phyloP scores from a whole-genome alignment of 2,113 vertebrate genomes.

The Elachura formosa region DNA sequence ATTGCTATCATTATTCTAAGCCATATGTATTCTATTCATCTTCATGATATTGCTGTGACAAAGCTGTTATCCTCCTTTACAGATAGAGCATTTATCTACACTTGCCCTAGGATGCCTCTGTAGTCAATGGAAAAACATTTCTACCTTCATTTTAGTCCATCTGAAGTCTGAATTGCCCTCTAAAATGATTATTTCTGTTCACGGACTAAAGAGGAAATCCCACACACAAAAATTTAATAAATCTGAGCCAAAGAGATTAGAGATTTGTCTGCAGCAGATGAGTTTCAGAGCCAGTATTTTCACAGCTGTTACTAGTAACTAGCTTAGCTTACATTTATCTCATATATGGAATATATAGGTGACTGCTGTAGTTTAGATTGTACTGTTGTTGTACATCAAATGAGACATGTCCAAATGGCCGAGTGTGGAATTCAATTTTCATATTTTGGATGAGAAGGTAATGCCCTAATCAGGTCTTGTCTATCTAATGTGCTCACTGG shows the following conservation, averaged over 20 bases:
- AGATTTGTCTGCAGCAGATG: constrained; percentile 58
- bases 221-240: constrained; percentile 47
- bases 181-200: constrained; percentile 48
- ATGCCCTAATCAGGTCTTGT: background rate
- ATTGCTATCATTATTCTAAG: constrained; percentile 28
- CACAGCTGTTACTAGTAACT: constrained; percentile 55
- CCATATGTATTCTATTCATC: background rate
- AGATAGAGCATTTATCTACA: background rate
- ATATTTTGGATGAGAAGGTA: background rate
- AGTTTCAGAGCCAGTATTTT: constrained; percentile 38
- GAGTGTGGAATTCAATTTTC: background rate
- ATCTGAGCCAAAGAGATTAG: constrained; percentile 60
- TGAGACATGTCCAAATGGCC: background rate
- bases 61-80: constrained; percentile 8
- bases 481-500: background rate
- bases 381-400: background rate
- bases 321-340: constrained; percentile 46
- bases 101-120: background rate
- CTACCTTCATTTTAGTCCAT: constrained; percentile 12
- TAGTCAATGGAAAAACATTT: background rate
- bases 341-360: background rate
- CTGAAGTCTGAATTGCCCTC: constrained; percentile 34
- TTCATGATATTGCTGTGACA: background rate
- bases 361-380: background rate
- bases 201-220: constrained; percentile 41